Evolutionary conservation across 2,113 vertebrate genomes (phyloP).

Genomic region (Siniperca chuatsi): DNA sequence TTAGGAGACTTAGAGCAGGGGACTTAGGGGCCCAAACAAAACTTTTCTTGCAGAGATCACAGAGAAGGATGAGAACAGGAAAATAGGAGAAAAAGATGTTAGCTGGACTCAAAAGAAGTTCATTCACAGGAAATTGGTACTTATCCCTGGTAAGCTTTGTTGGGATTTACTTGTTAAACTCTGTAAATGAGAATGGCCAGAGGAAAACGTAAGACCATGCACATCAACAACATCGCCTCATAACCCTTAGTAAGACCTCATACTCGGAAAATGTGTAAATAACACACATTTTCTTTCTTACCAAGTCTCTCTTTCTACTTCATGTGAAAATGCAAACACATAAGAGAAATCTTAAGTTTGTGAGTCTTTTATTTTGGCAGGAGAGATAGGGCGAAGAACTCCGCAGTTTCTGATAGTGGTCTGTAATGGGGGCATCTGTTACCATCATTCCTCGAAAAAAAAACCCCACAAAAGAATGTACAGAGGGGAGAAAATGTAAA

Average conservation of each 20-base stretch:
- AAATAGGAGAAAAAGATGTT: constrained; percentile 38
- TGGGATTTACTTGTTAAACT: constrained; percentile 67
- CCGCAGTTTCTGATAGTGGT: constrained; percentile 53
- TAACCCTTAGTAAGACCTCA: constrained; percentile 25
- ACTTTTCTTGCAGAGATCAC: constrained; percentile 48
- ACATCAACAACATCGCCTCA: constrained; percentile 52
- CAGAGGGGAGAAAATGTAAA: constrained; percentile 77
- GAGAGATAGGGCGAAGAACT: constrained; percentile 58
- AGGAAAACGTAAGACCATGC: constrained; percentile 69
- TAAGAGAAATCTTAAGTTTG: neutral
- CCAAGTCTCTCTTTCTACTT: neutral
- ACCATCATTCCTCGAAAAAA: constrained; percentile 37
- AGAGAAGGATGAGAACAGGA: constrained; percentile 48
- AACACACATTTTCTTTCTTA: neutral
- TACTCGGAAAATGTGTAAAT: neutral
- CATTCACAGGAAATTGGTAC: constrained; percentile 80
- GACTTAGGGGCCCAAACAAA: constrained; percentile 48
- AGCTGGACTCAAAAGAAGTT: constrained; percentile 63
- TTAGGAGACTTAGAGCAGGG: constrained; percentile 39
- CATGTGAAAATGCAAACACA: neutral
- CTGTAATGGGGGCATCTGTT: constrained; percentile 50
- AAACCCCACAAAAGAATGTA: constrained; percentile 70
- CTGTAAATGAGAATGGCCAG: constrained; percentile 59
- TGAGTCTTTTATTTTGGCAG: constrained; percentile 27
- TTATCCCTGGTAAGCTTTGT: constrained; percentile 71